Evolutionary conservation across 2,888 invertebrate species (phyloP), one percentile per base, ranked within the genome.

Genomic region (Diarsia rubi): DNA sequence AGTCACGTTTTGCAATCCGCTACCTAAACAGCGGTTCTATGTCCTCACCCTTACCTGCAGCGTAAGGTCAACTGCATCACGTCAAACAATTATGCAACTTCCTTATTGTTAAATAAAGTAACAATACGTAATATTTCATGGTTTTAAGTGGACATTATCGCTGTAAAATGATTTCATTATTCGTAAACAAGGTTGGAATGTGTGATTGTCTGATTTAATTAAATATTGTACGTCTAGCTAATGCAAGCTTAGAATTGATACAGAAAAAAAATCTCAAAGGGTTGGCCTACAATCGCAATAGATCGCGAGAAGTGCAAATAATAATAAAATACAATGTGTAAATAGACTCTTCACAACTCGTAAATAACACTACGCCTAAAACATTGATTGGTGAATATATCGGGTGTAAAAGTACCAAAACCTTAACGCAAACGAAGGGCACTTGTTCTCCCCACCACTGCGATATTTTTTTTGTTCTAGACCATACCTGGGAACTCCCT

Each of bases 11-110:
- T 16, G 14, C 8, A 45, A 27, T 31, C n/a, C 59, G 27, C 47
- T 27, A 21, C 19, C 6, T 3, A 14, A 5, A 37, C n/a, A n/a
- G 21, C 49, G 9, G 3, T 27, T 82, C 62, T 64, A n/a, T 72
- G 71, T 12, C 37, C 82, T 49, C 66, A 71, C 59, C 82, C 37
- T 49, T 68, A 62, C 0, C 1, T 44, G 31, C 70, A 71, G 2
- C 37, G 14, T 73, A 86, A 86, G 85, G 85, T 75, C 71, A 78
- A 11, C 49, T 72, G 67, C 57, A 73, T 27, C 37, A 12, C 45
- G 57, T 62, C 60, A 67, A 59, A 62, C 27, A 65, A 69, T 82
- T 82, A 83, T 71, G 79, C 47, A 85, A 83, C 65, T 82, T 85
- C 82, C 85, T 76, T 72, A 47, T 72, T 42, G 47, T 76, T 71